Conservation (phyloP, 2,113 vertebrate species). For the Cephalopterus ornatus region DNA sequence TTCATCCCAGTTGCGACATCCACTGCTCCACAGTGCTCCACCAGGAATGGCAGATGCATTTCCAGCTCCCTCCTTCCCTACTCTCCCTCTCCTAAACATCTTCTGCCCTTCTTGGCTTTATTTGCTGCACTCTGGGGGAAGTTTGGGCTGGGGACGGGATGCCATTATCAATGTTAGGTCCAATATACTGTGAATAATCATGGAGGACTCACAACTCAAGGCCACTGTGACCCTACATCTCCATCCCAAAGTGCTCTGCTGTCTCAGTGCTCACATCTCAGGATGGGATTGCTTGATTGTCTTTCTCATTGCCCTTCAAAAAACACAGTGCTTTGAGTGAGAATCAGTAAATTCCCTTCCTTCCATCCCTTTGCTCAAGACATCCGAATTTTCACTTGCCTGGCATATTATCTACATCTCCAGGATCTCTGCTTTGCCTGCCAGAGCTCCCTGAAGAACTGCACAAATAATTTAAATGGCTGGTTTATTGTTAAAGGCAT, state of each 20-base stretch:
- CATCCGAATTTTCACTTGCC: not conserved
- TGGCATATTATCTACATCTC: not conserved
- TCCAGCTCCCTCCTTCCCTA: not conserved
- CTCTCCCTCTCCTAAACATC: not conserved
- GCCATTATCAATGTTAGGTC: not conserved
- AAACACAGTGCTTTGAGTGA: not conserved
- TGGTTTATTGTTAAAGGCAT: slow-evolving; percentile 56
- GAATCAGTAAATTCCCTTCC: not conserved
- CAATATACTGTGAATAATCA: not conserved
- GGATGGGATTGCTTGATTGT: not conserved
- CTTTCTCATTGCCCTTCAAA: not conserved
- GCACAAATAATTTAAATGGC: slow-evolving; percentile 20
- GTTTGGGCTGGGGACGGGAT: not conserved
- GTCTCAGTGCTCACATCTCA: not conserved
- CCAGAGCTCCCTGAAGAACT: not conserved
- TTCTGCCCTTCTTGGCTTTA: not conserved
- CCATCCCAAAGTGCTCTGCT: not conserved
- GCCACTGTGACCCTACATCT: not conserved
- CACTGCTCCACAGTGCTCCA: not conserved
- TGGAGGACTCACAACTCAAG: fast-evolving
- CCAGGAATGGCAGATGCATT: not conserved
- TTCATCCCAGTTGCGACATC: not conserved
- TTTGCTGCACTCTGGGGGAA: not conserved
- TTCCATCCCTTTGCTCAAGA: not conserved
- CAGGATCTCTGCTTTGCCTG: not conserved